Conservation (phyloP, 2,113 vertebrate species). For the Rhinolophus sinicus region DNA sequence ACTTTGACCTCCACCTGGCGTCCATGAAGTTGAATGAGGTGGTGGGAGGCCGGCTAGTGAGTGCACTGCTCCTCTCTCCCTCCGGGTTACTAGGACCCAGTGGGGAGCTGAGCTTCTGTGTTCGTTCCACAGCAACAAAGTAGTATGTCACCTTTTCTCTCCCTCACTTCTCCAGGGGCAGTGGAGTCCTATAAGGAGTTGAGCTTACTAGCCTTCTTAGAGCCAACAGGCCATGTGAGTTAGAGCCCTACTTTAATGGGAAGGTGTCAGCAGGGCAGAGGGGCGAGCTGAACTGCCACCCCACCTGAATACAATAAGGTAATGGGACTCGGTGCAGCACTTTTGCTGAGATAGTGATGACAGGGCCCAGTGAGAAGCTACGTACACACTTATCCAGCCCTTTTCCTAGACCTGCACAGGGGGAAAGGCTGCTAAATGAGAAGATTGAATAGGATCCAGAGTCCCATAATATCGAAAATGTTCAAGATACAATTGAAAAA, state of each 20-base stretch:
- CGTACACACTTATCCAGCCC: neutral
- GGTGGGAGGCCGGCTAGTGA: neutral
- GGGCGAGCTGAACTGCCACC: neutral
- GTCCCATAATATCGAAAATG: neutral
- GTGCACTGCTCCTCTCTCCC: neutral
- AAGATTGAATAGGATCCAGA: neutral
- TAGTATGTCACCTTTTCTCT: neutral
- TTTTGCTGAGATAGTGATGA: neutral
- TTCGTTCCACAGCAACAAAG: neutral
- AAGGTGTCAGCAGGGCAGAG: neutral
- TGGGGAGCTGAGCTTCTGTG: neutral
- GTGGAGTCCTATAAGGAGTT: neutral
- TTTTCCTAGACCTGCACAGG: neutral
- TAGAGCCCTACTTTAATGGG: neutral
- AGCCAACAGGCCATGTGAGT: neutral
- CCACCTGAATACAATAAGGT: neutral
- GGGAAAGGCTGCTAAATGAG: neutral
- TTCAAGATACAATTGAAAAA: neutral
- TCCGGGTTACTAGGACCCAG: neutral
- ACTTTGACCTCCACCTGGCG: neutral
- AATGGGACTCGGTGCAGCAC: neutral
- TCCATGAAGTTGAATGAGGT: neutral
- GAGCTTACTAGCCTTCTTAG: neutral
- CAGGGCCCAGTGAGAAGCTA: neutral
- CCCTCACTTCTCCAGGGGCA: neutral